Conservation (phyloP, 2,797 vertebrate genomes). For the Chiloscyllium punctatum region DNA sequence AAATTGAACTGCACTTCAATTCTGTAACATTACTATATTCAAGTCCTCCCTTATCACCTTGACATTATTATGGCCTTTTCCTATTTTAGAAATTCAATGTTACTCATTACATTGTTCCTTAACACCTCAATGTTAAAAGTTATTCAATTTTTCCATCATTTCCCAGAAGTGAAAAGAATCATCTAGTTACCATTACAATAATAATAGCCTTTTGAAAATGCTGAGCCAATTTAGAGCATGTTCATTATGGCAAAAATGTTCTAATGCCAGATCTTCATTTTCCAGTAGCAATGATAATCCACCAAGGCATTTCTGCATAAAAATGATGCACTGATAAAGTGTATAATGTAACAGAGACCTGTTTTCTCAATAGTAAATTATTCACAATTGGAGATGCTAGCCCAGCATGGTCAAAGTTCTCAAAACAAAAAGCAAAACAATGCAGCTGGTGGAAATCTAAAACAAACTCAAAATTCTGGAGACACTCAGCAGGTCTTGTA, state of each 20-base stretch:
- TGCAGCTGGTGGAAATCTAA: no score
- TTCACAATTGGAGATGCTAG: neutral
- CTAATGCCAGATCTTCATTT: neutral
- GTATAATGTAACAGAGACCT: neutral
- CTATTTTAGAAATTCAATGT: neutral
- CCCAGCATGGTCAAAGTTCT: neutral
- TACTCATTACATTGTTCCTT: neutral
- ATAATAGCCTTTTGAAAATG: neutral
- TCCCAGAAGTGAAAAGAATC: neutral
- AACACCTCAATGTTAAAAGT: neutral
- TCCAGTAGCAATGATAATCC: neutral
- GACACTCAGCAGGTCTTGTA: no score
- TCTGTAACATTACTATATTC: neutral
- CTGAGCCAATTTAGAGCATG: neutral
- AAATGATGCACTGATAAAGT: neutral
- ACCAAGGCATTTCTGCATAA: neutral
- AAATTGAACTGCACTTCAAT: neutral
- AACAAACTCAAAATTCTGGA: no score
- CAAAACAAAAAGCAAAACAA: no score
- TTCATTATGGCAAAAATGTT: neutral
- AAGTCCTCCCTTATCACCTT: neutral
- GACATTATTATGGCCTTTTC: slow-evolving; percentile 24
- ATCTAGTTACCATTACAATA: neutral
- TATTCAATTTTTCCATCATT: neutral
- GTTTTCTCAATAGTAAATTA: neutral